Evolutionary conservation across 64 coral and sea anemone genomes (phyloP).

Genomic region (Actinia equina): DNA sequence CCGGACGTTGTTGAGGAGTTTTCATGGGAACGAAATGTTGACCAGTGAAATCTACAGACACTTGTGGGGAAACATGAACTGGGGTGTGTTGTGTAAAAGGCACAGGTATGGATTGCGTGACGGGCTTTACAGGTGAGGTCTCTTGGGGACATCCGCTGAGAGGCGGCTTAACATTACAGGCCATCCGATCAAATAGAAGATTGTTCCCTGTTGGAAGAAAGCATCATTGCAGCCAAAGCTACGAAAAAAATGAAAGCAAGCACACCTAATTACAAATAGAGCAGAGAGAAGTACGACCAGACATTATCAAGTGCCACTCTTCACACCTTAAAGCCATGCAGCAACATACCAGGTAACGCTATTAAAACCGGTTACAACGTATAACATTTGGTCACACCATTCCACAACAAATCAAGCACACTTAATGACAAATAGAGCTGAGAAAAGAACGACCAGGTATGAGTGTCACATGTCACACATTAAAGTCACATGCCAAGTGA

Average conservation of each 20-base stretch:
- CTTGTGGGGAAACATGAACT: not conserved
- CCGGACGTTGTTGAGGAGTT: not conserved
- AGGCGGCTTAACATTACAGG: conserved; percentile 7
- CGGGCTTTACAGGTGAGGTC: not conserved
- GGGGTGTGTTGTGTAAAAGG: conserved; percentile 12
- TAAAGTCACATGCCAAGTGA: not conserved
- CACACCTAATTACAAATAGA: conserved; percentile 28
- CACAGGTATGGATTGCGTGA: conserved; percentile 37
- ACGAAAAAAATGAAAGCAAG: conserved; percentile 36
- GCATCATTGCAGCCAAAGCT: conserved; percentile 49
- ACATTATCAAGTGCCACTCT: not conserved
- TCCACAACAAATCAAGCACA: not conserved
- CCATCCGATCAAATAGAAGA: conserved; percentile 23
- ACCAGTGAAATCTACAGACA: conserved; percentile 6
- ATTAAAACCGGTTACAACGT: not conserved
- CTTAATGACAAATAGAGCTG: not conserved
- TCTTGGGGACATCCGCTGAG: not conserved
- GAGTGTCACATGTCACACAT: too few species aligned
- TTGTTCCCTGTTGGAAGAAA: conserved; percentile 41
- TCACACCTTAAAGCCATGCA: not conserved
- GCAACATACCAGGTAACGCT: not conserved
- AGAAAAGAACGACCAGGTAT: too few species aligned
- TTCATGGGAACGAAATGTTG: conserved; percentile 14
- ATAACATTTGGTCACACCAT: too few species aligned
- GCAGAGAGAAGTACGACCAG: not conserved